A percentile compares a stretch with the other conserved stretches of the same genome.
phyloP scores from a whole-genome alignment of 2,113 vertebrate genomes.

The Syngnathus scovelli region DNA sequence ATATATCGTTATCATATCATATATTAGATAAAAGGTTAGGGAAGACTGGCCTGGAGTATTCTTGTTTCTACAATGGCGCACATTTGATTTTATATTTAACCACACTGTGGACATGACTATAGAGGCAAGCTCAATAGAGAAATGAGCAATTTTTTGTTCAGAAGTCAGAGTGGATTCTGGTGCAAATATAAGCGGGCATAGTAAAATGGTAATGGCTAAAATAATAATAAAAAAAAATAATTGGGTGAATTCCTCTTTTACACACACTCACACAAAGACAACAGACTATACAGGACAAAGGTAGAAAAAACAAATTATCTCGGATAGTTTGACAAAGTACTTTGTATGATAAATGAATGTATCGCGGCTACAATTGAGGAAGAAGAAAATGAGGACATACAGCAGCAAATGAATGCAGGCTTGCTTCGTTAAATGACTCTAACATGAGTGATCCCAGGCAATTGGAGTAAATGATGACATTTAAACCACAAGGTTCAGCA shows the following conservation, averaged over 20 bases:
- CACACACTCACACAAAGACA: constrained; percentile 28
- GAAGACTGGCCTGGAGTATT: too few species aligned
- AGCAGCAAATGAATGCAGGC: neutral
- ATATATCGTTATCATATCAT: too few species aligned
- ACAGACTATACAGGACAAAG: constrained; percentile 30
- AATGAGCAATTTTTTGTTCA: neutral
- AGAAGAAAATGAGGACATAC: neutral
- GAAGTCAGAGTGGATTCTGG: neutral
- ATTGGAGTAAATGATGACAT: constrained; percentile 13
- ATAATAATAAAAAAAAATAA: constrained; percentile 4
- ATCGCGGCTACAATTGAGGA: neutral
- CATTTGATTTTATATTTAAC: too few species aligned
- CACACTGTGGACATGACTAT: too few species aligned
- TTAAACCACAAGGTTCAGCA: constrained; percentile 11
- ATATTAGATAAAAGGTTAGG: too few species aligned
- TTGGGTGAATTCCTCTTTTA: constrained; percentile 31
- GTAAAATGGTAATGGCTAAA: constrained; percentile 26
- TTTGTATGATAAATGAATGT: neutral
- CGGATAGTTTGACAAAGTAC: constrained; percentile 18
- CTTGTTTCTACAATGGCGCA: too few species aligned
- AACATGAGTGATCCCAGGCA: neutral
- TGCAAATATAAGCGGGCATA: constrained; percentile 2
- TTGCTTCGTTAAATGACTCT: neutral
- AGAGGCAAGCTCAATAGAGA: neutral
- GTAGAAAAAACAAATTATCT: constrained; percentile 9